These are phyloP conservation scores for Zaprionus capensis DNA, from an alignment of 1,140 invertebrate genomes.

Conservation along the genomic window DNA sequence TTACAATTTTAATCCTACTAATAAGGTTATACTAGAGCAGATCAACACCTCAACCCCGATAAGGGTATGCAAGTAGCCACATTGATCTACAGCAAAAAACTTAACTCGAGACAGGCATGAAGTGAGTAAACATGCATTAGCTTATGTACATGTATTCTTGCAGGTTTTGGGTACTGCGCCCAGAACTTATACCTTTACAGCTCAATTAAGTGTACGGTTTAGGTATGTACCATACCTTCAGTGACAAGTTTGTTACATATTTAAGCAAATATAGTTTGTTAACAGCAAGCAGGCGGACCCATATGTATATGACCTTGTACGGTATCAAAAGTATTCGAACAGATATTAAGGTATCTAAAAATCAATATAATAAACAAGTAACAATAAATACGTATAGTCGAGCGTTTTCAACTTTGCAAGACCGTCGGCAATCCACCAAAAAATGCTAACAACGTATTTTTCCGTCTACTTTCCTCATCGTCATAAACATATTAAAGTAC, in stretches of 20 bases:
- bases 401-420: too few relatives aligned
- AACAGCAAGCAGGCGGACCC: neutral
- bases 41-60: neutral
- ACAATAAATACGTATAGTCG: too few relatives aligned
- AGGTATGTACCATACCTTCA: neutral
- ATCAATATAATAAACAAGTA: neutral
- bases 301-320: neutral
- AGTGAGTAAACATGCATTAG: neutral
- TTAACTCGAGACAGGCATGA: neutral
- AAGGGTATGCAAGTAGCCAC: neutral
- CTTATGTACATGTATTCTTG: slow-evolving; percentile 1
- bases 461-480: too few relatives aligned
- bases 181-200: neutral
- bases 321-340: neutral
- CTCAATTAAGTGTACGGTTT: neutral
- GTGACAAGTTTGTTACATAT: slow-evolving; percentile 2
- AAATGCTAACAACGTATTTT: too few relatives aligned
- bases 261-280: neutral
- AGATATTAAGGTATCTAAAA: neutral
- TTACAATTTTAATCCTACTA: neutral
- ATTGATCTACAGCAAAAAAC: neutral
- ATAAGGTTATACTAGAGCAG: neutral
- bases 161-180: neutral
- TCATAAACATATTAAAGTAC: too few relatives aligned
- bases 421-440: too few relatives aligned